Percentiles rank a stretch among this genome's conserved stretches.
These are phyloP conservation scores for Pyrrhura leucotis DNA, from an alignment of 2,797 vertebrate genomes.

Conservation along the genomic window DNA sequence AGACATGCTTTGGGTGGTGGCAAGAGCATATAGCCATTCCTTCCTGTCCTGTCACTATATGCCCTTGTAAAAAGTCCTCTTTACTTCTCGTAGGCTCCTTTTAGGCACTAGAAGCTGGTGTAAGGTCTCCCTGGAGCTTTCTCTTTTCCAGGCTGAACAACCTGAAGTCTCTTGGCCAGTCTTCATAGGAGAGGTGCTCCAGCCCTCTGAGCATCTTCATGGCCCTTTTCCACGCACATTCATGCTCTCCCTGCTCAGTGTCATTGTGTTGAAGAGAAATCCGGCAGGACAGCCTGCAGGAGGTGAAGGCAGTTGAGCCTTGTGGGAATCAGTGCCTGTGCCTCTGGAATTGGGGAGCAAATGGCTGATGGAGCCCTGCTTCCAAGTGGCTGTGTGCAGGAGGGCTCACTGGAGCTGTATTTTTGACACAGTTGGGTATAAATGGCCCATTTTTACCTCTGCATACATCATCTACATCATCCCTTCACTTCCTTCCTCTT, in stretches of 20 bases:
- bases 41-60: not conserved
- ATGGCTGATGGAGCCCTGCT: not conserved
- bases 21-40: not conserved
- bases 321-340: not conserved
- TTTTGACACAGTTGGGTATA: constrained; percentile 21
- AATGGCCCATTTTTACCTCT: constrained; percentile 63
- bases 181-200: not conserved
- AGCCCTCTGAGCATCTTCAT: not conserved
- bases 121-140: not conserved
- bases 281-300: not conserved
- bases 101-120: not conserved
- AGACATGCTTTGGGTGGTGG: not conserved
- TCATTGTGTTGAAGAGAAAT: not conserved
- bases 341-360: not conserved
- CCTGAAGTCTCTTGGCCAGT: not conserved
- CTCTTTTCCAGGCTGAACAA: not conserved
- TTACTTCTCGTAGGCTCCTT: not conserved
- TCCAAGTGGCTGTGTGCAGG: not conserved
- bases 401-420: not conserved
- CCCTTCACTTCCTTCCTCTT: constrained; percentile 61
- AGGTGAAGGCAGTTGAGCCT: not conserved
- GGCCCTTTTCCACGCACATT: not conserved
- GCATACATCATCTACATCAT: constrained; percentile 47
- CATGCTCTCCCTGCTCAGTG: not conserved
- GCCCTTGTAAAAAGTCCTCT: not conserved